Evolutionary conservation across 2,113 vertebrate genomes (phyloP).

Genomic region (Cyphomyrus plagiostoma): DNA sequence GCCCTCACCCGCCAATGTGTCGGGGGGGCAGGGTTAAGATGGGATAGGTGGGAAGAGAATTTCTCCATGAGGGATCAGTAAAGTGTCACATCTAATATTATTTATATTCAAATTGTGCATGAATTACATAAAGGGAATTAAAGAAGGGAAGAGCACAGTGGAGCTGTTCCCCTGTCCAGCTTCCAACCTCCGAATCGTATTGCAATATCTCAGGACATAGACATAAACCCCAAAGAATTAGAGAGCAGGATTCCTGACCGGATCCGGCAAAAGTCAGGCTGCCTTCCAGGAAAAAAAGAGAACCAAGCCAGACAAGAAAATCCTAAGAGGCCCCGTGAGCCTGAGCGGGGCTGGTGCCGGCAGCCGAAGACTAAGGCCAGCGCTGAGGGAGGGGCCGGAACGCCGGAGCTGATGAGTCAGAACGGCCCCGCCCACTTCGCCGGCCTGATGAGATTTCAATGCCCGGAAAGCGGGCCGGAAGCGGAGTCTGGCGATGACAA

Average conservation of each 20-base stretch:
- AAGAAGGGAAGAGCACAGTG: neutral
- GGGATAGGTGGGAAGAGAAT: neutral
- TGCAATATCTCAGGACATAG: neutral
- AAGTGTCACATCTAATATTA: neutral
- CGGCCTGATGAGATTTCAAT: neutral
- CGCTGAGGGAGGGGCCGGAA: neutral
- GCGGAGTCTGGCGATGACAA: slow-evolving; percentile 37
- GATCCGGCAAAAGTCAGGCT: neutral
- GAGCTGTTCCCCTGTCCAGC: neutral
- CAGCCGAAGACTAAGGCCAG: neutral
- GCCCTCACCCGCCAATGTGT: neutral
- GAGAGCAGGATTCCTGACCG: neutral
- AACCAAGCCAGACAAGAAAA: neutral
- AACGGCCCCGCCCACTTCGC: neutral
- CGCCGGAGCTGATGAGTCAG: neutral
- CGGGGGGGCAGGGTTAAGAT: neutral
- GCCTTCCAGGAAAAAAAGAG: neutral
- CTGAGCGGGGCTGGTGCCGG: neutral
- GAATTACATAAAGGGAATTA: neutral
- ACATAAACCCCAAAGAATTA: neutral
- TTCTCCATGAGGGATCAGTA: neutral
- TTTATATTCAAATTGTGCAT: neutral
- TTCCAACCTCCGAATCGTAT: neutral
- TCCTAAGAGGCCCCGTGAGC: neutral
- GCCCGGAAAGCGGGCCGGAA: slow-evolving; percentile 36